A percentile compares a stretch with the other conserved stretches of the same genome.
Evolutionary conservation across 2,888 invertebrate genomes (phyloP).

Genomic region (Cephus spinipes): DNA sequence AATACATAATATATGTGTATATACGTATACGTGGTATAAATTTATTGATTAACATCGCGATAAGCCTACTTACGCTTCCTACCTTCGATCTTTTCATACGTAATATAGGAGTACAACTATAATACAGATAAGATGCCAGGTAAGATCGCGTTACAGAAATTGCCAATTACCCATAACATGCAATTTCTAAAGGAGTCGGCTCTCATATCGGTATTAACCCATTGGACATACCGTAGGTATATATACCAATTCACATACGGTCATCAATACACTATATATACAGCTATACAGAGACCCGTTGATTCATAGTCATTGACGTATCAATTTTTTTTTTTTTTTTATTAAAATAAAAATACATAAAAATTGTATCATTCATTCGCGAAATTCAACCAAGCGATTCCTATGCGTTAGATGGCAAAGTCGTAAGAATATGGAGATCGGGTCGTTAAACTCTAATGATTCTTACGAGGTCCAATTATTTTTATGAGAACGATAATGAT

Average conservation of each 20-base stretch:
- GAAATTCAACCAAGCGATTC: neutral
- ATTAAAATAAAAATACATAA: neutral
- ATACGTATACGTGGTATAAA: neutral
- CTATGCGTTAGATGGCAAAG: neutral
- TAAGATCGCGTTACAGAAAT: conserved; percentile 51
- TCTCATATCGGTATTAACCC: conserved; percentile 48
- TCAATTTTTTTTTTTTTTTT: too few relatives aligned
- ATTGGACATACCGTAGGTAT: neutral
- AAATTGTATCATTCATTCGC: neutral
- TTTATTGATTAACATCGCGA: neutral
- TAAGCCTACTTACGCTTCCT: neutral
- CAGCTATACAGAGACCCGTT: too few relatives aligned
- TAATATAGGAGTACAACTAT: neutral
- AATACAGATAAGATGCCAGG: neutral
- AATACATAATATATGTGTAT: neutral
- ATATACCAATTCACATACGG: neutral
- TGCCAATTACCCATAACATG: conserved; percentile 60
- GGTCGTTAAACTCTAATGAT: too few relatives aligned
- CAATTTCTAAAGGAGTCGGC: conserved; percentile 45
- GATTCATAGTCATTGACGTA: neutral
- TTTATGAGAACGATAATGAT: too few relatives aligned
- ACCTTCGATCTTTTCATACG: neutral
- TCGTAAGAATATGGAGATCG: neutral
- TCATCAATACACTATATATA: conserved; percentile 21
- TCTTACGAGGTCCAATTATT: too few relatives aligned